Evolutionary conservation across 2,888 invertebrate species (phyloP), one percentile per base, ranked within the genome.

Genomic region (Eledone cirrhosa): DNA sequence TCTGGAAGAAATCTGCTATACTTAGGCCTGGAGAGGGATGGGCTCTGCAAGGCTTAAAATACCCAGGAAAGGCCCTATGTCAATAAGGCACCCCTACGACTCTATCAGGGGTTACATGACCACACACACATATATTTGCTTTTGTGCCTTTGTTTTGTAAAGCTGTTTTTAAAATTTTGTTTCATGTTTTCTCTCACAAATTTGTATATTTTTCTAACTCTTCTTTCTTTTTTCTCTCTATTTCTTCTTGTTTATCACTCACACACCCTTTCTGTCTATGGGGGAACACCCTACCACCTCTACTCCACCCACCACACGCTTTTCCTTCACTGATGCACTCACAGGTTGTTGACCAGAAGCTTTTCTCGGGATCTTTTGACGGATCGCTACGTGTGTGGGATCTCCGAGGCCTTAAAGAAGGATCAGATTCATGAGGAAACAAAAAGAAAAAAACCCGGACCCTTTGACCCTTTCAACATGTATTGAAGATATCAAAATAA

Each of bases 311-410:
- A 29, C 11, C 22, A 48, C 27, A n/a, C 63, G 24, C n/a, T 63
- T 63, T 63, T 63, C 63, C 72, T 27, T 72, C 72, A n/a, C 72
- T 33, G 33, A n/a, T n/a, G n/a, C n/a, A 14, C 31, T 19, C 31
- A n/a, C 80, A 91, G 91, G 87, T 91, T n/a, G 90, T 90, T 11
- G 89, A 89, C 3, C 88, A 89, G 0, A 88, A 88, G 72, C 84
- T 92, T 48, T 92, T 91, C 85, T 91, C 91, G 7, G 91, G 90
- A 0, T 91, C 91, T 1, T 91, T 90, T 80, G 92, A 92, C 82
- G 90, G 90, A 2, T 89, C 87, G 29, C 82, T 91, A 22, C 86
- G 90, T 75, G 89, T 91, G 3, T 91, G 91, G 91, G 90, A 91
- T 81, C 87, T 89, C 24, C 83, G 86, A 0, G 91, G 89, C 7